phyloP scores from a whole-genome alignment of 1,140 invertebrate species.

The Lepeophtheirus salmonis region DNA sequence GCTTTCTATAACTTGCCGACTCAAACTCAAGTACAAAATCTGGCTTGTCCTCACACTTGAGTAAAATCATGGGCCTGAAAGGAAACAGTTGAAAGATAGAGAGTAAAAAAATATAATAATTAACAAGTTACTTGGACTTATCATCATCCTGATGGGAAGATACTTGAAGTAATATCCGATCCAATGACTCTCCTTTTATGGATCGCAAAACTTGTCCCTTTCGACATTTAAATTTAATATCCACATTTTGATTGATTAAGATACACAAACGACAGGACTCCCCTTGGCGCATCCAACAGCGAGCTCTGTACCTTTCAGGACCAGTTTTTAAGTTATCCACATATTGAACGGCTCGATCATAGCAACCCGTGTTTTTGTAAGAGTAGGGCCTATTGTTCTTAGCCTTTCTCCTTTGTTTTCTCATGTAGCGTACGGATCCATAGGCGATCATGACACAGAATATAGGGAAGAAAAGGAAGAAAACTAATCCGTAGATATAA shows the following conservation, averaged over 20 bases:
- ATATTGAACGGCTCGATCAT: background rate
- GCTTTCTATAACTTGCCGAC: constrained; percentile 50
- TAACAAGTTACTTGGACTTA: background rate
- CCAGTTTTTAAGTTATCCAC: background rate
- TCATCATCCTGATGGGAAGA: background rate
- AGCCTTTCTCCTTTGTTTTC: background rate
- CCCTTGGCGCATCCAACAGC: background rate
- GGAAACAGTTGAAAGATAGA: background rate
- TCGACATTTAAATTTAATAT: background rate
- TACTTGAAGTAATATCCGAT: background rate
- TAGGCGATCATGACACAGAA: constrained; percentile 75
- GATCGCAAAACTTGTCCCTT: background rate
- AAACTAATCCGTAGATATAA: constrained; percentile 83
- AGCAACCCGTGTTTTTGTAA: background rate
- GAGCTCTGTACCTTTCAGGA: background rate
- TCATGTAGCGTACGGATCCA: constrained; percentile 56
- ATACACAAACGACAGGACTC: background rate
- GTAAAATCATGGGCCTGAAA: constrained; percentile 54
- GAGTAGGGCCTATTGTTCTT: constrained; percentile 8
- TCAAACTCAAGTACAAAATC: constrained; percentile 86
- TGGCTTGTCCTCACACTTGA: constrained; percentile 74
- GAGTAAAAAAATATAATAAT: too few relatives aligned
- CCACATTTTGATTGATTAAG: background rate
- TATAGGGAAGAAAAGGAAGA: constrained; percentile 73
- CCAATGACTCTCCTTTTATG: background rate